These are phyloP conservation scores for Habrosyne pyritoides DNA, from an alignment of 2,888 invertebrate genomes.

Conservation along the genomic window DNA sequence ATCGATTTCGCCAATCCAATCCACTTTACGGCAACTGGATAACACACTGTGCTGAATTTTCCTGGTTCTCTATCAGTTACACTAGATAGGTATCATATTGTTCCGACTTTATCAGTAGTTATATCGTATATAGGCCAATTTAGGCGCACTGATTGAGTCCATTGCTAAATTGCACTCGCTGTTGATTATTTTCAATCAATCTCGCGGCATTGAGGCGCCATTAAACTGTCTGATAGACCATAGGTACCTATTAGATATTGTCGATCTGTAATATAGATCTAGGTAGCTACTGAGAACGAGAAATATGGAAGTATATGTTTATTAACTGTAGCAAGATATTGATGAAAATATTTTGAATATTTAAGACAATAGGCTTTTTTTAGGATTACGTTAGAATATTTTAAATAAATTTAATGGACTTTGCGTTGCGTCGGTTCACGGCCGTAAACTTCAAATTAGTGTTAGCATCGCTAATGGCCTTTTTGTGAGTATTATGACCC, in stretches of 20 bases:
- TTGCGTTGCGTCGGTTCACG: constrained; percentile 1
- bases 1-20: constrained; percentile 51
- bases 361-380: not conserved
- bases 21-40: constrained; percentile 48
- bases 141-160: constrained; percentile 32
- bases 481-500: not conserved
- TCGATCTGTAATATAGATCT: too few relatives aligned
- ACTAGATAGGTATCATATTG: constrained; percentile 25
- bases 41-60: constrained; percentile 28
- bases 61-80: constrained; percentile 20
- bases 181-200: constrained; percentile 29
- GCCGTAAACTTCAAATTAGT: constrained; percentile 2
- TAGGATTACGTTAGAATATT: too few relatives aligned
- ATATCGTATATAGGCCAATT: constrained; percentile 26
- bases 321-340: too few relatives aligned
- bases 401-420: not conserved
- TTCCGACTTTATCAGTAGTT: constrained; percentile 29
- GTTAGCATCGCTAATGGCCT: constrained; percentile 1
- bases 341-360: too few relatives aligned
- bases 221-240: not conserved
- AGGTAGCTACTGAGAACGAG: not conserved
- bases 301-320: too few relatives aligned
- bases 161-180: constrained; percentile 22
- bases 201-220: constrained; percentile 26
- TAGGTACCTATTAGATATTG: not conserved